phyloP scores from a whole-genome alignment of 2,113 vertebrate genomes.

The Triplophysa siluroides region DNA sequence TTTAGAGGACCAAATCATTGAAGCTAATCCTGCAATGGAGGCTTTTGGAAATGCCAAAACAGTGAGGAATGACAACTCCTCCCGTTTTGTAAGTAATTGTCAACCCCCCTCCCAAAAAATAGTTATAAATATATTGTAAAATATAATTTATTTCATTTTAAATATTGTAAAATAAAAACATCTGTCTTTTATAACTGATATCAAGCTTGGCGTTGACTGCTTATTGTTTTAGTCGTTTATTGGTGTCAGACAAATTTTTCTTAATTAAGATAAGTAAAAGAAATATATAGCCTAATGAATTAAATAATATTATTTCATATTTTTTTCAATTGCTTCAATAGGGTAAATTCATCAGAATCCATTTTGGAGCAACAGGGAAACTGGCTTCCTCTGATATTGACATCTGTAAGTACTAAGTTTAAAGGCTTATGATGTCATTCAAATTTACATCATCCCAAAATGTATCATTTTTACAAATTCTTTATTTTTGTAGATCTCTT shows the following conservation, averaged over 20 bases:
- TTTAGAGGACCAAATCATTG: slow-evolving; percentile 93
- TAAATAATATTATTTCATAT: not conserved
- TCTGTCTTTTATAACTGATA: not conserved
- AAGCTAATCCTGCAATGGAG: slow-evolving; percentile 96
- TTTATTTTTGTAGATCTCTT: slow-evolving; percentile 78
- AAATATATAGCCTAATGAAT: not conserved
- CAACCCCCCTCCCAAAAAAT: not conserved
- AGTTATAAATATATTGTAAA: not conserved
- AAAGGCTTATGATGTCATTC: not conserved
- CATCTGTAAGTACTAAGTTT: slow-evolving; percentile 82
- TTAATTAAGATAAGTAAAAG: not conserved
- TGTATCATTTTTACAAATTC: not conserved
- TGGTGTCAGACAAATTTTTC: not conserved
- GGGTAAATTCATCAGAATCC: slow-evolving; percentile 97
- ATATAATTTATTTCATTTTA: no score
- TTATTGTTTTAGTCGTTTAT: not conserved
- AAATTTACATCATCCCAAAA: not conserved
- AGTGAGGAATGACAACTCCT: slow-evolving; percentile 92
- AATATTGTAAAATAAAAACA: not conserved
- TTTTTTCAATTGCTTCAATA: slow-evolving; percentile 52
- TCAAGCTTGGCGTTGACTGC: not conserved
- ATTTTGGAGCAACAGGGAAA: slow-evolving; percentile 91
- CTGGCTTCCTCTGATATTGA: slow-evolving; percentile 89
- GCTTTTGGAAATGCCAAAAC: slow-evolving; percentile 96
- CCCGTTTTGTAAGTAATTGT: slow-evolving; percentile 85